Evolutionary conservation across 2,113 vertebrate genomes (phyloP), one percentile per base, ranked within the genome.

Genomic region (Prochilodus magdalenae): DNA sequence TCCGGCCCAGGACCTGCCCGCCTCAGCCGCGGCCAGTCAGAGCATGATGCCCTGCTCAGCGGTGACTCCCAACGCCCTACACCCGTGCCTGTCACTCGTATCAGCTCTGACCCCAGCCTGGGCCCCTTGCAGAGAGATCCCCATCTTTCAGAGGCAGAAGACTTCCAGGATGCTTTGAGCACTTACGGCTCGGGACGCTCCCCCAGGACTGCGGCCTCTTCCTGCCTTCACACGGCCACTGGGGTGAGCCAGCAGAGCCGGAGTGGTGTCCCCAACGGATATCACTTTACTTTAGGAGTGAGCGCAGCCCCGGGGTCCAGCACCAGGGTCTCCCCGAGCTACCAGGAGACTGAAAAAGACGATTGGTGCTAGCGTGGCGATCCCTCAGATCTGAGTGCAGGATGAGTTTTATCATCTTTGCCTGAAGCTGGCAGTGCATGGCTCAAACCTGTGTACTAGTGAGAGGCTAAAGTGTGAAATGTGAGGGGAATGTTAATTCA

Each of bases 101-200:
- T 94, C 0, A 93, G 97, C 80, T 98, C 97, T 0, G 97, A 98
- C 92, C 95, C 97, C 3, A 95, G 94, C 88, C 88, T 97, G 87
- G 94, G 93, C 44, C 95, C 93, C 73, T 92, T 91, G 89, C 70
- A 67, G 84, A n/a, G 91, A 89, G 88, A 91, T 29, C 85, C 76
- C 36, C 89, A 88, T 8, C 90, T 90, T 72, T 90, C 92, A 0
- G 96, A 96, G 87, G 96, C 93, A 0, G 96, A 98, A 82, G 95
- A 97, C 91, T 97, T 98, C 55, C 96, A 98, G 91, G 97, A 98
- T 73, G 96, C 96, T 0, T 88, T 96, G 65, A 96, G 96, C 91
- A 95, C 94, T 90, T 96, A 96, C 78, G 94, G 94, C 15, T 95
- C 94, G 47, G 87, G 74, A 26, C 94, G 94, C 73, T 94, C 95